Base-by-base conservation (phyloP, 2,797 vertebrate genomes). In the Arnoldichthys spilopterus region DNA sequence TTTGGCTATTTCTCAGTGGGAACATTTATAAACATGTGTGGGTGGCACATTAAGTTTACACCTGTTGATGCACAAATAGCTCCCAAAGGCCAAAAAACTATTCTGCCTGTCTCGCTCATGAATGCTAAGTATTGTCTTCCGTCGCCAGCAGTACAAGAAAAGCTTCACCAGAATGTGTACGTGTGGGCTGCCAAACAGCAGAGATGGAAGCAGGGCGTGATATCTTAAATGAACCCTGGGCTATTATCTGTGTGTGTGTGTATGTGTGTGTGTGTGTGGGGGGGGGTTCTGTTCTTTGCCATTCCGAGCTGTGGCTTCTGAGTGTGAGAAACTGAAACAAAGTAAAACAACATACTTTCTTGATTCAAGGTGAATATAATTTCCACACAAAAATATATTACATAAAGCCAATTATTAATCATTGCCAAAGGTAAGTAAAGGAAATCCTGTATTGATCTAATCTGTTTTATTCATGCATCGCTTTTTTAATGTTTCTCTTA, bases 41-140 rank as follows among this genome's bases (percentile, higher is more conserved):
- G 34, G 62, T 62, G 11, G 3, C 70, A 78, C 32, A 53, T 77
- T 70, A 74, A 79, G 24, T 76, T 83, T 80, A 81, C 83, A 82
- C 78, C 76, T 87, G 78, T 72, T 84, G 59, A 61, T 56, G 26
- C 45, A 68, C 62, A 74, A 79, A 79, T 45, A 79, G 66, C 58
- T 40, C 24, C 51, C 40, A 59, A 45, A 69, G 53, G 63, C 7
- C 24, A 43, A 74, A 40, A 45, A 37, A 59, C 22, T 59, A 54
- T 79, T 30, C 47, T 69, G 67, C 54, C 43, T 45, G 64, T 74
- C 45, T 79, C 49, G 53, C 64, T 78, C 49, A 45, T 78, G 62
- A 83, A 49, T 81, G 58, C 47, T 28, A 37, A 79, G 63, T 71
- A 74, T 81, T 82, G 78, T 85, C 54, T 74, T 77, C 34, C 74